A percentile compares a stretch with the other conserved stretches of the same genome.
phyloP scores from a whole-genome alignment of 2,113 vertebrate genomes.

The Callipepla squamata region DNA sequence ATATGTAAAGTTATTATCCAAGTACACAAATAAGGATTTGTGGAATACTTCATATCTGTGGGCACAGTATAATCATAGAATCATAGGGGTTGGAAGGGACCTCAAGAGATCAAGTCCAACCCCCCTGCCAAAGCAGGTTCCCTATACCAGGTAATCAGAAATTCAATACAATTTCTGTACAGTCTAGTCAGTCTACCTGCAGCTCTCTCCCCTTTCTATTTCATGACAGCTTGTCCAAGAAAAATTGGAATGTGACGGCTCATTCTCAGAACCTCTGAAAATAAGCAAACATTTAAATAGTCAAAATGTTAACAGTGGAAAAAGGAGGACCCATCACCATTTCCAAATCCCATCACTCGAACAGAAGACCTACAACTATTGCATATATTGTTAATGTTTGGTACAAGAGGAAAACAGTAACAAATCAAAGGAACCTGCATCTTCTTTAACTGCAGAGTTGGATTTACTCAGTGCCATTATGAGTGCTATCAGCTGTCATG shows the following conservation, averaged over 20 bases:
- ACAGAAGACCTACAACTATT: neutral
- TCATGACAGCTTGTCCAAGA: neutral
- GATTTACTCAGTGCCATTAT: neutral
- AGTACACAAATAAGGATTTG: neutral
- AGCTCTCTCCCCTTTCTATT: neutral
- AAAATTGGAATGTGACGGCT: neutral
- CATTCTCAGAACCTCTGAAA: neutral
- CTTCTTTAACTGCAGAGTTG: neutral
- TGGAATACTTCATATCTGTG: neutral
- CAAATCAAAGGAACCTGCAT: neutral
- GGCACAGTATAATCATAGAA: neutral
- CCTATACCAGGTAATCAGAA: neutral
- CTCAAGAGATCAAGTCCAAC: too few species aligned
- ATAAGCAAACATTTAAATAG: neutral
- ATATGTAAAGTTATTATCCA: neutral
- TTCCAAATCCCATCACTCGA: neutral
- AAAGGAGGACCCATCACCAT: neutral
- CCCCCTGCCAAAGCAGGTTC: too few species aligned
- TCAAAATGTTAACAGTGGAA: neutral
- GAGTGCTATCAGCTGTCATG: neutral
- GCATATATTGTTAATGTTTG: neutral
- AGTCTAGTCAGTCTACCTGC: neutral
- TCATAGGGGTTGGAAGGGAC: too few species aligned
- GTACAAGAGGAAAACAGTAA: neutral
- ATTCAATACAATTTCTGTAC: neutral